Percentiles rank a stretch among this genome's conserved stretches.
Evolutionary conservation across 2,888 invertebrate species (phyloP).

Genomic region (Harmothoe impar): DNA sequence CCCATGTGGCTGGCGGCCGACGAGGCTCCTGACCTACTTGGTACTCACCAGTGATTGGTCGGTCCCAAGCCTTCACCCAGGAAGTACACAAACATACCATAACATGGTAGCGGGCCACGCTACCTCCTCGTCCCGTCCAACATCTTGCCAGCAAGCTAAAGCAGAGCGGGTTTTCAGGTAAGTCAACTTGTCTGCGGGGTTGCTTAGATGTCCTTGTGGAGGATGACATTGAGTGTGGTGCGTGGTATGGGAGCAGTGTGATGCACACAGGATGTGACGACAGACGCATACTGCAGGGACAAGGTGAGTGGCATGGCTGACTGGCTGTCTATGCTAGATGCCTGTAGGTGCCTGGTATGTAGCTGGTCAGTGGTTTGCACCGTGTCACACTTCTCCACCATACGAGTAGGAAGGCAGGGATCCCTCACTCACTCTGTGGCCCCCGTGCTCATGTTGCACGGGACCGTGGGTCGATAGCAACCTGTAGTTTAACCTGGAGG

Average conservation of each 20-base stretch:
- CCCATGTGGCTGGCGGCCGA: conserved; percentile 49
- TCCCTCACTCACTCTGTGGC: not conserved
- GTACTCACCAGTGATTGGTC: conserved; percentile 43
- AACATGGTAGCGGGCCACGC: conserved; percentile 58
- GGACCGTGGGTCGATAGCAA: not conserved
- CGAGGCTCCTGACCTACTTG: conserved; percentile 57
- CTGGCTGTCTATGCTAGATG: not conserved
- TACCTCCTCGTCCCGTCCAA: conserved; percentile 21
- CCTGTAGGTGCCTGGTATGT: conserved; percentile 57
- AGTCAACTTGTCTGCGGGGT: not conserved
- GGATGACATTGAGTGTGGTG: not conserved
- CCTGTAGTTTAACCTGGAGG: not conserved
- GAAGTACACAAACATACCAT: conserved; percentile 63
- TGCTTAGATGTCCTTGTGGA: not conserved
- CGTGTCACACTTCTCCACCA: conserved; percentile 4
- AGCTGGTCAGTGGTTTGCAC: conserved; percentile 4
- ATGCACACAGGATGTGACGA: conserved; percentile 33
- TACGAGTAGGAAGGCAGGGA: not conserved
- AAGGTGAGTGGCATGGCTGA: conserved; percentile 55
- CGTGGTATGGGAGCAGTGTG: not conserved
- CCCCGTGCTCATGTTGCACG: not conserved
- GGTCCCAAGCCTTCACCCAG: conserved; percentile 27
- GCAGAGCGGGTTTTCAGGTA: conserved; percentile 36
- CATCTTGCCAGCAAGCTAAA: conserved; percentile 27
- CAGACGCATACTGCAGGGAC: not conserved